Evolutionary conservation across 2,888 invertebrate species (phyloP).

Genomic region (Leucophenga maculata): DNA sequence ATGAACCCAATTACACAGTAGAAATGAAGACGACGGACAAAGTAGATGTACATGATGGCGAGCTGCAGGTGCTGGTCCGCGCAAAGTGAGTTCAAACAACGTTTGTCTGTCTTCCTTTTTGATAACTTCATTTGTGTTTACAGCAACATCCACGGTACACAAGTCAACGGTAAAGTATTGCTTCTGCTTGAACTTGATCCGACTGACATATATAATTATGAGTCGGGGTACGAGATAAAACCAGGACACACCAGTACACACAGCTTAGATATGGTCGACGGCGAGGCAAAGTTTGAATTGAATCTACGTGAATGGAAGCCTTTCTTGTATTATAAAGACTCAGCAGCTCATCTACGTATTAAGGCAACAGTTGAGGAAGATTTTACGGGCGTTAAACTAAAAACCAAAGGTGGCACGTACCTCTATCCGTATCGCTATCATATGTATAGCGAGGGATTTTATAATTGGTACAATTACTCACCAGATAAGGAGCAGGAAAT

Average conservation of each 20-base stretch:
- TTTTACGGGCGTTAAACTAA: conserved; percentile 86
- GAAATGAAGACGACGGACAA: conserved; percentile 86
- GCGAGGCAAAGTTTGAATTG: conserved; percentile 65
- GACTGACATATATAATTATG: conserved; percentile 35
- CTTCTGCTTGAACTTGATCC: conserved; percentile 83
- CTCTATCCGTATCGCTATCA: conserved; percentile 85
- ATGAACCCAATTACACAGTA: conserved; percentile 94
- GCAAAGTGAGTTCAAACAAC: conserved; percentile 58
- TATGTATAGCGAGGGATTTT: conserved; percentile 78
- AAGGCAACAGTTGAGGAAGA: conserved; percentile 93
- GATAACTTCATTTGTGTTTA: not conserved
- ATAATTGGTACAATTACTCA: conserved; percentile 89
- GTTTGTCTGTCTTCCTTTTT: not conserved
- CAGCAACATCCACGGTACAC: conserved; percentile 83
- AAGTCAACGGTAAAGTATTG: conserved; percentile 89
- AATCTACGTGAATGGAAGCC: conserved; percentile 60
- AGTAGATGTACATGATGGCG: conserved; percentile 86
- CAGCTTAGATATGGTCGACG: conserved; percentile 61
- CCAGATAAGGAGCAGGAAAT: conserved; percentile 90
- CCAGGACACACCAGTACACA: conserved; percentile 52
- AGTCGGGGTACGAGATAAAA: conserved; percentile 31
- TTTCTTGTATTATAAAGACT: conserved; percentile 45
- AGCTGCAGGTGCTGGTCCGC: conserved; percentile 81
- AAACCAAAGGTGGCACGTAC: conserved; percentile 81
- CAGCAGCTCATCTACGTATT: conserved; percentile 71